Conservation (phyloP, 37 sponge, comb jelly and placozoan species). For the Chondrilla cf. caribensis region DNA sequence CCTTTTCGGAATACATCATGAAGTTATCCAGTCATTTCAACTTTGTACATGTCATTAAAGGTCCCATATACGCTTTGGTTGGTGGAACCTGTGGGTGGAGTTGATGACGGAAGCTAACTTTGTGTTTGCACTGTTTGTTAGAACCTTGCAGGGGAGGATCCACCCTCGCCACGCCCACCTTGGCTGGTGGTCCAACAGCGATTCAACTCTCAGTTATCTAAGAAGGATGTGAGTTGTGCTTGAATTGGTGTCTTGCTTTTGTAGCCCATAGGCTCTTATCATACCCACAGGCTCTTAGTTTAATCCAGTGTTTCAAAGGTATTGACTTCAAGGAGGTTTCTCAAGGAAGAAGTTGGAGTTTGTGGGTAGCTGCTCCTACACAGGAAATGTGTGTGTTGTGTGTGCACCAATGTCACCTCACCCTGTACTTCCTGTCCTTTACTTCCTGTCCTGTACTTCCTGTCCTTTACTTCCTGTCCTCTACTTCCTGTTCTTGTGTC, state of each 20-base stretch:
- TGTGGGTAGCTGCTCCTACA: background rate
- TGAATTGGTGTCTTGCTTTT: background rate
- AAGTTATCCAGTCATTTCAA: conserved; percentile 44
- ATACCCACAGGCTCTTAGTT: background rate
- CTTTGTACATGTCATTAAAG: conserved; percentile 61
- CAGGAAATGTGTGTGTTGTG: background rate
- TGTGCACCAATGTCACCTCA: too few species aligned
- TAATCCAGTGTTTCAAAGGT: background rate
- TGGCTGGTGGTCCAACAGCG: conserved; percentile 39
- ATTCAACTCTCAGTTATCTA: background rate
- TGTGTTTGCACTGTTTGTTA: background rate
- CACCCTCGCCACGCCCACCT: conserved; percentile 31
- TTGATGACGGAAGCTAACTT: background rate
- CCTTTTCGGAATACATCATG: conserved; percentile 48
- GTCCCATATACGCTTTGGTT: conserved; percentile 61
- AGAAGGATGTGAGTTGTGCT: background rate
- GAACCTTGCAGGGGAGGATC: conserved; percentile 43
- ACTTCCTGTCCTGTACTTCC: too few species aligned
- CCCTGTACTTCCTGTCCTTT: too few species aligned
- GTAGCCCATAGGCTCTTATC: background rate
- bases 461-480: too few species aligned
- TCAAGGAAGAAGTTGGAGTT: background rate
- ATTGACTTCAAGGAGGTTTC: background rate
- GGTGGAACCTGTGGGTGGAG: too few species aligned
- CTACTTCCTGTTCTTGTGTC: too few species aligned